Evolutionary conservation across 2,888 invertebrate genomes (phyloP).

Genomic region (Folsomia manolachei): DNA sequence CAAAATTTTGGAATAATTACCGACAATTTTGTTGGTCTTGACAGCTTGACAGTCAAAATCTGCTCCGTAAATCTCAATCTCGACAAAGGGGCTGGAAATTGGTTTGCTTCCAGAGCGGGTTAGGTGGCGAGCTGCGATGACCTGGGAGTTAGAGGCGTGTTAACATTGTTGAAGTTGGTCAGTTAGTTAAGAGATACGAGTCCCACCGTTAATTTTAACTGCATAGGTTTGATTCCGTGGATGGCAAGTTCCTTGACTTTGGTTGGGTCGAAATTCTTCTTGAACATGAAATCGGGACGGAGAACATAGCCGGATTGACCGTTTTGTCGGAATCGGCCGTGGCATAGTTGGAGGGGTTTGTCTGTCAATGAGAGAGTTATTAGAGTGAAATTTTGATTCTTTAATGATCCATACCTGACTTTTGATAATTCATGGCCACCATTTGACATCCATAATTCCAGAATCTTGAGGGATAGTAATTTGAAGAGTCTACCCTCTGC

Average conservation of each 20-base stretch:
- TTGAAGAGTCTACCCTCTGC: conserved; percentile 91
- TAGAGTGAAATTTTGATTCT: background rate
- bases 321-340: conserved; percentile 87
- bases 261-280: conserved; percentile 71
- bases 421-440: conserved; percentile 97
- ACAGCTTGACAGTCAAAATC: conserved; percentile 79
- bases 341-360: conserved; percentile 92
- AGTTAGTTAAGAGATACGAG: background rate
- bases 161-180: background rate
- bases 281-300: conserved; percentile 83
- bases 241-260: conserved; percentile 59
- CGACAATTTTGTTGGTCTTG: conserved; percentile 76
- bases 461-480: conserved; percentile 89
- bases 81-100: conserved; percentile 83
- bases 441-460: conserved; percentile 97
- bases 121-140: conserved; percentile 87
- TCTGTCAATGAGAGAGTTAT: conserved; percentile 58
- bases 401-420: conserved; percentile 58
- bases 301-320: conserved; percentile 88
- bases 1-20: conserved; percentile 55
- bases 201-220: conserved; percentile 66
- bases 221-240: conserved; percentile 61
- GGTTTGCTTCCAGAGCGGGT: conserved; percentile 66
- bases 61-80: conserved; percentile 84
- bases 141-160: conserved; percentile 52